Evolutionary conservation across 2,888 invertebrate species (phyloP).

Genomic region (Leuctra nigra): DNA sequence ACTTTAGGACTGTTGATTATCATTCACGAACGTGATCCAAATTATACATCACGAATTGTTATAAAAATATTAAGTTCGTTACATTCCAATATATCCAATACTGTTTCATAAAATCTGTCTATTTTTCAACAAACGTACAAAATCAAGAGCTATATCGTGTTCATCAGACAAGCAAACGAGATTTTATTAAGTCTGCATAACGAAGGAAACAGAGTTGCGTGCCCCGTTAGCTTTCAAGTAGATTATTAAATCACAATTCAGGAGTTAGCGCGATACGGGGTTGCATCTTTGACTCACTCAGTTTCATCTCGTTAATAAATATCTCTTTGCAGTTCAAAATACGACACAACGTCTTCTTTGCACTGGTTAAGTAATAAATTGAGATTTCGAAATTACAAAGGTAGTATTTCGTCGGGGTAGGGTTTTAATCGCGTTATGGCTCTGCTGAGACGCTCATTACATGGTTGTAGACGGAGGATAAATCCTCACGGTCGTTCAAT

Average conservation of each 20-base stretch:
- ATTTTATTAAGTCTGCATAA: constrained; percentile 7
- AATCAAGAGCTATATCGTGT: neutral
- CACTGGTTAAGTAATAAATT: neutral
- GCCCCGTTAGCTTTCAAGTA: neutral
- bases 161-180: neutral
- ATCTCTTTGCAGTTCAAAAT: neutral
- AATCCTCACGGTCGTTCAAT: constrained; percentile 1
- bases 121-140: neutral
- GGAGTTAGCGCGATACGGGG: neutral
- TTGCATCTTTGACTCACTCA: neutral
- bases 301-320: neutral
- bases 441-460: too few relatives aligned
- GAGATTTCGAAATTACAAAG: neutral
- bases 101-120: neutral
- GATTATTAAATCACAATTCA: neutral
- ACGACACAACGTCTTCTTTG: neutral
- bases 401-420: neutral
- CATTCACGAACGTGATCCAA: too few relatives aligned
- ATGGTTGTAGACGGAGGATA: too few relatives aligned
- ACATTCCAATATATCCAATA: constrained; percentile 1
- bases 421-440: neutral
- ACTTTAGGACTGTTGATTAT: neutral
- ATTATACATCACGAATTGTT: too few relatives aligned
- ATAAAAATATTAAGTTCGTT: neutral
- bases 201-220: neutral